Evolutionary conservation across 2,113 vertebrate genomes (phyloP), one percentile per base, ranked within the genome.

Genomic region (Gracilinanus agilis): DNA sequence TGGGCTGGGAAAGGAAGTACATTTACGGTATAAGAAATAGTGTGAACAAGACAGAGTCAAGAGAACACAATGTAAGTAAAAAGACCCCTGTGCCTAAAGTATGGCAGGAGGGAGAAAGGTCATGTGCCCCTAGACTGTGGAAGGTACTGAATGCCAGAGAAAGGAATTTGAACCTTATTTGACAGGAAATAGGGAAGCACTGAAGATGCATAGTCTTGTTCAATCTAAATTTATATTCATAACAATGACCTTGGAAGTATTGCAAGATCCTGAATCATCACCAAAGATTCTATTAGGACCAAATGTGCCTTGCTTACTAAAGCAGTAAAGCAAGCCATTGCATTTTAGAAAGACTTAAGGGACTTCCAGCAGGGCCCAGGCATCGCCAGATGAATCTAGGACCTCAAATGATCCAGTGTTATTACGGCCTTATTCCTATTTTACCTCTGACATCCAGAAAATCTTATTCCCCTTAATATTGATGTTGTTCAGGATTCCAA

Each of bases 51-150:
- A 56, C 34, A 25, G 25, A 44, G 12, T 75, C 61, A 67, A 67
- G 61, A 75, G 34, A 75, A n/a, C 13, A n/a, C 13, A 75, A 75
- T 1, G 34, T 34, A n/a, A 75, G 34, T 61, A 61, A 61, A 61
- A 29, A 61, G 56, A 58, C 27, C 58, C 11, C 25, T 9, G 58
- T 75, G 29, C 3, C 1, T 0, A 0, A 96, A 55, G 53, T 0
- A 0, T 9, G 34, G 53, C 1, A 6, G 92, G 53, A 49, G 24
- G 92, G 11, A 53, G 53, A 44, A 55, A 29, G 9, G 2, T 24
- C 9, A 29, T 54, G 27, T 21, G 83, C 9, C 10, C 24, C 0
- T 44, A 7, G 27, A 8, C 6, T 34, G 1, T 2, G 1, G 16
- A 67, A 24, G 54, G 40, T 29, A 44, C 4, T 3, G 29, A 11